Percentiles rank a stretch among this genome's conserved stretches.
These are phyloP conservation scores for Ceratothoa steindachneri DNA, from an alignment of 2,888 invertebrate genomes.

Conservation along the genomic window DNA sequence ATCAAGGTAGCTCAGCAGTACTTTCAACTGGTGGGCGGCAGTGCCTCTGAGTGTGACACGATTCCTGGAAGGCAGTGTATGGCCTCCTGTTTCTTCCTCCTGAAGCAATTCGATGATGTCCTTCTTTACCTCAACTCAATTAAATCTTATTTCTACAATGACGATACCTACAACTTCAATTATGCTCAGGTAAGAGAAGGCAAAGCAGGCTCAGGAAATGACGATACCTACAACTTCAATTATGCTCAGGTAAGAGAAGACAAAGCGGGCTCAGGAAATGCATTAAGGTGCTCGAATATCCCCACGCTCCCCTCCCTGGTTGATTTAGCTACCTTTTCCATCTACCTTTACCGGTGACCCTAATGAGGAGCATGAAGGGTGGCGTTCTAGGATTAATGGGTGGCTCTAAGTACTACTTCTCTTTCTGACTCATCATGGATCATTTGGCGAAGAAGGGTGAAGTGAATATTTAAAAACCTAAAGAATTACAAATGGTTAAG, in stretches of 20 bases:
- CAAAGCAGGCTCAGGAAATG: slow-evolving; percentile 60
- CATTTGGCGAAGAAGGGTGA: no score
- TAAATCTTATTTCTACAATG: slow-evolving; percentile 88
- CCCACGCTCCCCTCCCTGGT: not conserved
- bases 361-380: no score
- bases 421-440: no score
- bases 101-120: slow-evolving; percentile 92
- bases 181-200: slow-evolving; percentile 65
- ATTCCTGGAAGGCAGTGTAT: slow-evolving; percentile 93
- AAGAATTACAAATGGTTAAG: no score
- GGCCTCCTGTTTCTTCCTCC: slow-evolving; percentile 93
- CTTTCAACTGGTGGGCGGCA: slow-evolving; percentile 92
- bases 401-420: no score
- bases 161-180: slow-evolving; percentile 82
- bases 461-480: no score
- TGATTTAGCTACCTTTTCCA: no score
- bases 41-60: slow-evolving; percentile 94
- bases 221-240: slow-evolving; percentile 82
- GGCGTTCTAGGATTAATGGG: no score
- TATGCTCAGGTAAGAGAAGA: slow-evolving; percentile 65
- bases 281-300: not conserved
- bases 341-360: no score
- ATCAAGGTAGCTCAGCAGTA: slow-evolving; percentile 93
- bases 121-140: slow-evolving; percentile 93
- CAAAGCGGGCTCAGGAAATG: slow-evolving; percentile 60